Evolutionary conservation across 1,140 invertebrate species (phyloP), one percentile per base, ranked within the genome.

Genomic region (Diorhabda sublineata): DNA sequence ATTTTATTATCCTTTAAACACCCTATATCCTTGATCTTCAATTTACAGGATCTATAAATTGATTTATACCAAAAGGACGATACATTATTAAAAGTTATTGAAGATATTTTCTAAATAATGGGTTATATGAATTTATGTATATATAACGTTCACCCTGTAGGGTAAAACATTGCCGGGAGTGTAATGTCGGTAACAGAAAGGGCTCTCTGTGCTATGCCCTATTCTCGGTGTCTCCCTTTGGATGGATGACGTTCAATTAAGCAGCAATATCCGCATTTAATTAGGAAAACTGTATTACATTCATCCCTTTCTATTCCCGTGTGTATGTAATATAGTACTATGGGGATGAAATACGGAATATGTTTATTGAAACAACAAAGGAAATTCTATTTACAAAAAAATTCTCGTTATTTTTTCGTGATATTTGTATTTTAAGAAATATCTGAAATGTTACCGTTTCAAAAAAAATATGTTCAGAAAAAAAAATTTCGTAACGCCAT

Each of bases 111-210:
- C 26, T 26, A 26, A 26, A 26, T 26, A 26, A 26, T 26, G 26
- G 26, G 26, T 26, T 26, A 26, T 26, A 26, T 26, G 26, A 26
- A 26, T 26, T 26, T 26, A 26, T 26, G 1, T 26, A 26, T 26
- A 26, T 26, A 26, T 26, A 26, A 52, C n/a, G 47, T 6, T n/a
- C 47, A n/a, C 47, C 6, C 47, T 52, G 47, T 52, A 52, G 6
- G n/a, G 6, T 52, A 26, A 52, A 52, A 52, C 4, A 52, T 52
- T n/a, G 47, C 47, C 47, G 47, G 6, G 47, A 52, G 47, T 52
- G n/a, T 52, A 52, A 52, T 52, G 47, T 52, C 47, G 47, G 47
- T 52, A 52, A 52, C 47, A 52, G 47, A 52, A 52, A 52, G 47
- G 47, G 6, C 47, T 52, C n/a, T 52, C 47, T 52, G 47, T 52